Evolutionary conservation across 1,140 invertebrate species (phyloP), one percentile per base, ranked within the genome.

Genomic region (Planococcus citri): DNA sequence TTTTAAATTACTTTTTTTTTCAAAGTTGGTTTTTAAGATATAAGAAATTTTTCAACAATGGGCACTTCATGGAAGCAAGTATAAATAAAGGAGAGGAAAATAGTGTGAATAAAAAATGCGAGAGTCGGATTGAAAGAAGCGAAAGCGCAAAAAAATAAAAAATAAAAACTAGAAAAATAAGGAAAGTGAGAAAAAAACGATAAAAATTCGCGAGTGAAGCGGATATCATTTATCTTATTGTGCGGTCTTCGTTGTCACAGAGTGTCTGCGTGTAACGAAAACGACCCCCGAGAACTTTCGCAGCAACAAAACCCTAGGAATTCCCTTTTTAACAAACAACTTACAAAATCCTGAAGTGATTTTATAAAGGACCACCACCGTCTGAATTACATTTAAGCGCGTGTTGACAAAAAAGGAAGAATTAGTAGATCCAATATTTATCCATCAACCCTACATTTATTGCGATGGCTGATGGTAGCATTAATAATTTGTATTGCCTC

Each of bases 141-240:
- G 41, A 51, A 20, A 51, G 41, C 3, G 17, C 17, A 51, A 20
- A 51, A 37, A 6, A 37, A 37, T 8, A 37, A 37, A 14, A 37
- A 6, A 8, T 6, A 8, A 6, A 8, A 8, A 14, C 6, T 8
- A 37, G 14, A 37, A 51, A 51, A 14, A 14, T 20, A 17, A 51
- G n/a, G 17, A 51, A 51, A 51, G 17, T 4, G 4, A 17, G 17
- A 17, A 51, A 51, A 17, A 51, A 51, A 51, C 41, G 41, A 51
- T 51, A 51, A 51, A 51, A 51, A 51, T 51, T 51, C 17, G 41
- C 41, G 41, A 51, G 41, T 51, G 41, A 51, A 51, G 41, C 41
- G 41, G 41, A 51, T 51, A 51, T 51, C 41, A 51, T 51, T 51
- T 51, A 51, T 51, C 41, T 51, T 51, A 51, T 51, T 51, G 41